These are phyloP conservation scores for Meloe dianella DNA, from an alignment of 2,888 invertebrate genomes.

Conservation along the genomic window DNA sequence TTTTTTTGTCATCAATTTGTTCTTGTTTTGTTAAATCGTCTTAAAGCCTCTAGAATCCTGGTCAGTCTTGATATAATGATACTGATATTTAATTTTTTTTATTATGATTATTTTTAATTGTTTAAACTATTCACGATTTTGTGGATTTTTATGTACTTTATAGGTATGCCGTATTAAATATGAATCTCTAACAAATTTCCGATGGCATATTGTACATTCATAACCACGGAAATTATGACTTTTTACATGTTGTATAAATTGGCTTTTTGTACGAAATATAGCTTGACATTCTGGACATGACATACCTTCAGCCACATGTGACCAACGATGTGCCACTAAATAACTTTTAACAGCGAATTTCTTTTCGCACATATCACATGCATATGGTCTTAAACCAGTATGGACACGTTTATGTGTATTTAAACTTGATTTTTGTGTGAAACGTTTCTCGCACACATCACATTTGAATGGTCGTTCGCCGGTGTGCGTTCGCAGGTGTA, in stretches of 20 bases:
- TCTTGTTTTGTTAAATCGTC: too few species aligned
- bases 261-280: constrained; percentile 76
- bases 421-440: constrained; percentile 81
- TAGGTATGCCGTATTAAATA: constrained; percentile 80
- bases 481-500: constrained; percentile 82
- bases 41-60: constrained; percentile 6
- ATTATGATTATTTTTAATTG: too few species aligned
- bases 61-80: constrained; percentile 5
- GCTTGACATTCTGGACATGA: constrained; percentile 76
- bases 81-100: not conserved
- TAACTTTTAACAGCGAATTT: constrained; percentile 83
- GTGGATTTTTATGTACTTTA: constrained; percentile 68
- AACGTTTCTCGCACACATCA: constrained; percentile 76
- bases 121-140: not conserved
- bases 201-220: constrained; percentile 77
- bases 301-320: constrained; percentile 74
- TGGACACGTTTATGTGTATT: constrained; percentile 83
- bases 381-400: constrained; percentile 79
- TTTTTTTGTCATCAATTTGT: not conserved
- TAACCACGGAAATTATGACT: constrained; percentile 74
- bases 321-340: constrained; percentile 81
- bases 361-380: constrained; percentile 81
- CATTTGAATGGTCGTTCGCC: constrained; percentile 79
- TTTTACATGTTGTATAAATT: constrained; percentile 78
- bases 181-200: constrained; percentile 77